Evolutionary conservation across 2,888 invertebrate species (phyloP), one percentile per base, ranked within the genome.

Genomic region (Nymphalis c-album): DNA sequence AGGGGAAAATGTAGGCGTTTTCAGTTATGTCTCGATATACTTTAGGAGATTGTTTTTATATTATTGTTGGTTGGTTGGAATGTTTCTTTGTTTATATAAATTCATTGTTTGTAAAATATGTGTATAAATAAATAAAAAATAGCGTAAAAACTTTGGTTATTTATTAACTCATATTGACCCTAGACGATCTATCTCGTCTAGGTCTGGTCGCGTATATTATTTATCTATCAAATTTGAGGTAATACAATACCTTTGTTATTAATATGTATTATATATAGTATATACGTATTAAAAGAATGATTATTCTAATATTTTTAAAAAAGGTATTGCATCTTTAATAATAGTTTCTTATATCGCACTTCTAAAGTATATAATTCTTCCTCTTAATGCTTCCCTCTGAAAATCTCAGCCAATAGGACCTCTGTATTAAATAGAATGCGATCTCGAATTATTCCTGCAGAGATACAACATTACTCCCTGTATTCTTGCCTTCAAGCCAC

Each of bases 401-500:
- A 74, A 80, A 75, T 79, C 77, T 77, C 73, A 77, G 73, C 90
- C 88, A 91, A 90, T 89, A 72, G 74, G 78, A 81, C 70, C 73
- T 76, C 75, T 73, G 69, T 68, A 70, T 70, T 73, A 70, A 79
- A 81, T 76, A 77, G 75, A 80, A 81, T 79, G 81, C 77, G 82
- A 83, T 88, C 86, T 86, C 81, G 77, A 82, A 83, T 83, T 80
- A 80, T 85, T 85, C 83, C 84, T 81, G 76, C 78, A 80, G 83
- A 87, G 86, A 90, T 89, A 88, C 82, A 78, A 81, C 80, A 76
- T 73, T 81, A 81, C 84, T 85, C 87, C 86, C 81, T 85, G 81
- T 75, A 80, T 69, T 69, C 35, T 31, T 17, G 7, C 40, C 18
- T 45, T n/a, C 78, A 84, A 75, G 59, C 74, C 5, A 85, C 76